phyloP scores from a whole-genome alignment of 2,113 vertebrate genomes.

The Dendrocopos noguchii region DNA sequence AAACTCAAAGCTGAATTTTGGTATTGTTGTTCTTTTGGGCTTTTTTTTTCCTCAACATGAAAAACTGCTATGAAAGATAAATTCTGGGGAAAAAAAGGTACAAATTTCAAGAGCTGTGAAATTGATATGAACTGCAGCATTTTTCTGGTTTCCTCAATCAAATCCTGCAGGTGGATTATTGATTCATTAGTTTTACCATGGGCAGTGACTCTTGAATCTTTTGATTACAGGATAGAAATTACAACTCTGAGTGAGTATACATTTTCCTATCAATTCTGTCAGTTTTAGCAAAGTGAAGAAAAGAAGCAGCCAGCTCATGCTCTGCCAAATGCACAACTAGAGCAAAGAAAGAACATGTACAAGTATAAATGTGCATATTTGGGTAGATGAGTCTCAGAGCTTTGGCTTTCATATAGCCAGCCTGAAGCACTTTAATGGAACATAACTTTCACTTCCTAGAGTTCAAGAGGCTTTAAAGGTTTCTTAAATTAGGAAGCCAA shows the following conservation, averaged over 20 bases:
- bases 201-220: not conserved
- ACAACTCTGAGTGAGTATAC: not conserved
- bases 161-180: not conserved
- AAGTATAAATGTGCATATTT: not conserved
- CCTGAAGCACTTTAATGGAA: not conserved
- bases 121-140: not conserved
- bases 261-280: not conserved
- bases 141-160: not conserved
- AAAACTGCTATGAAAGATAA: not conserved
- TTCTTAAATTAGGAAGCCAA: constrained; percentile 28
- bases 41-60: not conserved
- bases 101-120: not conserved
- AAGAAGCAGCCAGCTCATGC: not conserved
- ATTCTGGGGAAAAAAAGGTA: not conserved
- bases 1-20: not conserved
- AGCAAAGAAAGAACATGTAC: not conserved
- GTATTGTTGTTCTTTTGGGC: not conserved
- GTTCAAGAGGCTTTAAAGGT: constrained; percentile 21
- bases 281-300: not conserved
- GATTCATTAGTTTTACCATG: not conserved
- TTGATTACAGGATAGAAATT: not conserved
- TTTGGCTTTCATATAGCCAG: not conserved
- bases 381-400: not conserved
- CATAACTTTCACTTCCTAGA: not conserved
- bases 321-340: not conserved